Base-by-base conservation (phyloP, 2,113 vertebrate genomes). In the Peromyscus leucopus region DNA sequence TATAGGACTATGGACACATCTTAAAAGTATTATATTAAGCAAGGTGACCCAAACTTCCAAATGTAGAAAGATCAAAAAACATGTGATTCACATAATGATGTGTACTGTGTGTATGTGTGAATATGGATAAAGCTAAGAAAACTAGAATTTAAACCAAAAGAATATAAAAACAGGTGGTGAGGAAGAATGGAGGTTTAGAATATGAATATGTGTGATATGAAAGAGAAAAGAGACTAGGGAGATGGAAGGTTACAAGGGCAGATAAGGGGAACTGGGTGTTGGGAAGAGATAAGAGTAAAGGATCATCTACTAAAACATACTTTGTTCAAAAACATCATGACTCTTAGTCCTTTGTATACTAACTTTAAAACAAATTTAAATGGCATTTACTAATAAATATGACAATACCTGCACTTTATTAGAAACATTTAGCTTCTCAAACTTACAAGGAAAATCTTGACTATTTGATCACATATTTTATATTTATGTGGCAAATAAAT, bases 361-460 rank as follows among this genome's bases (percentile, higher is more conserved):
- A 57, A 82, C 10, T 36, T 51, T 9, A 82, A 79, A 36, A 82
- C 17, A 57, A 0, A 46, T 78, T 75, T 90, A 90, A 87, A 26
- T 46, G 17, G 16, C 6, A 28, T 51, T 46, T 63, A 6, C 51
- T 31, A 57, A 78, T 59, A 92, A 76, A 84, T 88, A 55, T 86
- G 65, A 76, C 24, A 69, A 72, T 95, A 5, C 3, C 16, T 48
- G 48, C 24, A 86, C 13, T 22, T 86, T 1, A 74, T 7, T 84
- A 39, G n/a, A 92, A 83, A 90, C 78, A 63, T 74, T 46, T 84
- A 90, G 63, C 0, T 89, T 82, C 74, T 87, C 42, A 96, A 71
- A 89, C 4, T 84, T 88, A 33, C 6, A 65, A 74, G 8, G 7
- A 63, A 71, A 80, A 13, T 69, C 17, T 91, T 69, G 11, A 91